Base-by-base conservation (phyloP, 2,113 vertebrate species). In the Lipophrys pholis region DNA sequence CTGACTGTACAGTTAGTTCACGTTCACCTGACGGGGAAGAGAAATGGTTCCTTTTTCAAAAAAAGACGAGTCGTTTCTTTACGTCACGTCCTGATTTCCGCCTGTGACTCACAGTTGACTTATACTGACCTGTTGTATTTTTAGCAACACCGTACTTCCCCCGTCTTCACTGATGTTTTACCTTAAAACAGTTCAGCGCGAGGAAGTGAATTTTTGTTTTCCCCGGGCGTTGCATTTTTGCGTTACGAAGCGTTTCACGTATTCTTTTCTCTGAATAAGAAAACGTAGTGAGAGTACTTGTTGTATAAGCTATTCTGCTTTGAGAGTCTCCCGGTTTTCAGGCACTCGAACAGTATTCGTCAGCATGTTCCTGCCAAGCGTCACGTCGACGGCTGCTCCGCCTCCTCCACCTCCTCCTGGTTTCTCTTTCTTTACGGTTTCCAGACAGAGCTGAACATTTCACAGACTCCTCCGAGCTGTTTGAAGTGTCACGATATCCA, bases 221-320 rank as follows among this genome's bases (percentile, higher is more conserved):
- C n/a, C n/a, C 15, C 82, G 16, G 82, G 51, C 46, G 49, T 39
- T 61, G 30, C 89, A 70, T 84, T 73, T 77, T 75, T 64, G 51
- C 1, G 55, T 80, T 68, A 41, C 40, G 54, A 58, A 62, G 72
- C 51, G 41, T 7, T 61, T 65, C 1, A 11, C 48, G 10, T 64
- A 10, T 74, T 78, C 11, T 80, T 80, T 79, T 73, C 38, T 83
- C 80, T 78, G 14, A 68, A 73, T 71, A 36, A 69, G 51, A 55
- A 73, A 45, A 58, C 70, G 56, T 65, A 78, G 59, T 12, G 39
- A 69, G 7, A 62, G 12, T 56, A 48, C 69, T 75, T 77, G 53
- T 69, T 83, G 58, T 85, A 83, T 87, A 87, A 91, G 82, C 84
- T 89, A 83, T 43, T 21, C 8, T n/a, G 40, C 57, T 82, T 77